phyloP scores from a whole-genome alignment of 2,113 vertebrate genomes.

The Sylvilagus bachmani region DNA sequence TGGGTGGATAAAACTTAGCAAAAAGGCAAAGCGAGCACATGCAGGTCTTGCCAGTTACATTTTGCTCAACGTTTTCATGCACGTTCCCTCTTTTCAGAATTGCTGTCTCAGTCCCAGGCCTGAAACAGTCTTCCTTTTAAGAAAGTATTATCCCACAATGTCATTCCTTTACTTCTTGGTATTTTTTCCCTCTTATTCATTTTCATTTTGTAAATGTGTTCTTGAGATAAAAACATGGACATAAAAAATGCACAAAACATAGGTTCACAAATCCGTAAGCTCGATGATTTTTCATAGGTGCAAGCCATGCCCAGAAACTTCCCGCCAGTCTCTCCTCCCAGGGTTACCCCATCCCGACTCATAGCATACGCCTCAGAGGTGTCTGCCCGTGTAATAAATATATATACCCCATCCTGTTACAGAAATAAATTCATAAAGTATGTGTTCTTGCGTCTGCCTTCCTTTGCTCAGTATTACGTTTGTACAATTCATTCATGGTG shows the following conservation, averaged over 20 bases:
- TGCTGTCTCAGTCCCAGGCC: not conserved
- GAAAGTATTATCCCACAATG: not conserved
- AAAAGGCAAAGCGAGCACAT: not conserved
- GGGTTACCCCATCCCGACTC: not conserved
- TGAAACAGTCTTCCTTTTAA: not conserved
- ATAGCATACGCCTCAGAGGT: not conserved
- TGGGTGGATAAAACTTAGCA: not conserved
- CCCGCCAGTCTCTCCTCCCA: not conserved
- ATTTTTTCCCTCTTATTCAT: not conserved
- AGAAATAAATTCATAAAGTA: not conserved
- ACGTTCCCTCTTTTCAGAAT: conserved; percentile 35
- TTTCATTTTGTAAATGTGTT: conserved; percentile 48
- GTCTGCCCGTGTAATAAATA: not conserved
- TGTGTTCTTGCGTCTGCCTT: not conserved
- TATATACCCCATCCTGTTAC: not conserved
- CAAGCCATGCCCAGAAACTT: not conserved
- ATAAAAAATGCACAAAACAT: not conserved
- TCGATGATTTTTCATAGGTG: not conserved
- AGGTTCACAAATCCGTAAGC: not conserved
- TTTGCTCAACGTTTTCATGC: not conserved
- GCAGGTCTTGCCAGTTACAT: not conserved
- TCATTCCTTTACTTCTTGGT: not conserved
- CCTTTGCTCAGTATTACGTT: not conserved
- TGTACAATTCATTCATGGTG: not conserved
- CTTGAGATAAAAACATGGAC: not conserved